Evolutionary conservation across 2,113 vertebrate genomes (phyloP), one percentile per base, ranked within the genome.

Genomic region (Pygoscelis adeliae): DNA sequence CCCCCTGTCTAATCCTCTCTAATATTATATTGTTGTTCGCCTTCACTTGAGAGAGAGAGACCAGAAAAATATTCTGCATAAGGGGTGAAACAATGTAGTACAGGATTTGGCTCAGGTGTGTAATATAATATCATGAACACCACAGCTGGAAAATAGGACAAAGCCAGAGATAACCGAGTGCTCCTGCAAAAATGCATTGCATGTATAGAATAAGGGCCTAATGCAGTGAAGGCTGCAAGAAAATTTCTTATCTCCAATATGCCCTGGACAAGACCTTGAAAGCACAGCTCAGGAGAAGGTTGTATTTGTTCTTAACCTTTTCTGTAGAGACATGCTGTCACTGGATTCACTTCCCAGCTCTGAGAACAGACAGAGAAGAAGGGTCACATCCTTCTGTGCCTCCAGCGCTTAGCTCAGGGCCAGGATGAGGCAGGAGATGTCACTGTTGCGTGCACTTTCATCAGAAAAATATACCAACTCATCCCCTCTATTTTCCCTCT

Each of bases 391-490:
- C 42, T 55, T 10, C 69, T 26, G 65, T 47, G 26, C 69, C 69
- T 49, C 29, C 55, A 47, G 58, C 0, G 3, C 47, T n/a, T 30
- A 8, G 13, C 90, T 63, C 1, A 0, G 42, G 62, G n/a, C 67
- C 49, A 13, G 53, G 36, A 70, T 6, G 50, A n/a, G 38, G 72
- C 46, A 56, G 62, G 3, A 44, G 38, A 49, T 13, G 27, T 44
- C 70, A 34, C 30, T 2, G 11, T 10, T 42, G 46, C 1, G 0
- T 4, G 42, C 23, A 15, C 70, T 74, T 52, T 3, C 36, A 36
- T 6, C 36, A 30, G 26, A 56, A 83, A 8, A 36, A 5, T 0
- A 10, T 40, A 30, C 15, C 2, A 21, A 30, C 5, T 62, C 59
- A 40, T 19, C 4, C 21, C 26, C 19, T 55, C n/a, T 10, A 10